Base-by-base conservation (phyloP, 1,140 invertebrate genomes). In the Diprion similis region DNA sequence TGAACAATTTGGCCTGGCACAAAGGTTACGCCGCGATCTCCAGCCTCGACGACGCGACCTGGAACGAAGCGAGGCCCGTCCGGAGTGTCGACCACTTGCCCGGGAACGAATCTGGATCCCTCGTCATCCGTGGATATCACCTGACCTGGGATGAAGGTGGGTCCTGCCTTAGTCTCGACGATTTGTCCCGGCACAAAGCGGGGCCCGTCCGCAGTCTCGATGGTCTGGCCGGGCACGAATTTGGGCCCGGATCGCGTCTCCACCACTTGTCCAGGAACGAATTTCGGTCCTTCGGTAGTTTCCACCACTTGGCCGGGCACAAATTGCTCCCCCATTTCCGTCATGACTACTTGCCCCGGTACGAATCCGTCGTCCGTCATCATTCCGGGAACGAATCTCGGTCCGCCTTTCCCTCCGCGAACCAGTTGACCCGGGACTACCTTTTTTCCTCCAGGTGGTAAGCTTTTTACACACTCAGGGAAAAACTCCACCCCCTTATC, bases 61-160 rank as follows among this genome's bases (percentile, higher is more conserved):
- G 92, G 93, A 18, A 94, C 93, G 84, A 94, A 94, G 78, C 92
- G 87, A 9, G 92, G 93, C 1, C 93, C 93, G 79, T 93, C 91
- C 59, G 90, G 88, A 0, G 93, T 94, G 78, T 94, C 92, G 2
- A 94, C 91, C 1, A 94, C 92, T 87, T 94, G 92, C 7, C 93
- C 93, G 9, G 93, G 93, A 3, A 94, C 92, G 82, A 94, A 94
- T 74, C 90, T 85, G 0, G 91, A 92, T 6, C 92, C 92, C 84
- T 92, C 92, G 78, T 93, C 91, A 78, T 93, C 91, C 1, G 92
- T 93, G 15, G 89, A 91, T 80, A 93, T 92, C n/a, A 94, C 90
- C 84, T 94, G 92, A 69, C 93, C 93, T 0, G 93, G 93, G 77
- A 94, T 93, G 80, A 94, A 94, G 0, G 92, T 93, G 2, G 92